Conservation (phyloP, 37 sponge, comb jelly and placozoan species). For the Lycopodina hypogea region DNA sequence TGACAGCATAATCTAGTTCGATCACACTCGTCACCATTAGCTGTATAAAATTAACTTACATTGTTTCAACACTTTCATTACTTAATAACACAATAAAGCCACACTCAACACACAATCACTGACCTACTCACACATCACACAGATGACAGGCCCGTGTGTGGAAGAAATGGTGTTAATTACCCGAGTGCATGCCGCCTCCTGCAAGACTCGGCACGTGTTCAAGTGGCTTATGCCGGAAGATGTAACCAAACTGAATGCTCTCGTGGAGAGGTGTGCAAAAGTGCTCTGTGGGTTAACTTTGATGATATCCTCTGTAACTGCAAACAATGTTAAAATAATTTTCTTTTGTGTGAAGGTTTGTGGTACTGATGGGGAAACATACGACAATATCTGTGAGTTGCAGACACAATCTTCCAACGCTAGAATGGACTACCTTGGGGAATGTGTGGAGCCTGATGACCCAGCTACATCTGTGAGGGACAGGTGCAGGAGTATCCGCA, state of each 20-base stretch:
- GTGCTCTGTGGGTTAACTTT: too few relatives aligned
- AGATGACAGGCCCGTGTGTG: neutral
- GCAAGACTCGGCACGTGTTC: neutral
- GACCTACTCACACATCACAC: neutral
- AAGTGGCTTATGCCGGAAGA: neutral
- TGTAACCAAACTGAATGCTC: neutral
- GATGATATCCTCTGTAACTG: too few relatives aligned
- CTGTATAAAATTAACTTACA: too few relatives aligned
- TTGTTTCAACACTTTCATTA: too few relatives aligned
- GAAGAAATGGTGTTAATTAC: neutral
- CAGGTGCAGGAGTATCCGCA: neutral
- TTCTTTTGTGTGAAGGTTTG: neutral
- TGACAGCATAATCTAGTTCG: too few relatives aligned
- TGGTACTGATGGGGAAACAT: conserved; percentile 4
- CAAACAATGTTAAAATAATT: neutral
- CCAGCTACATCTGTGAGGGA: neutral
- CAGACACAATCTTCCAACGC: neutral
- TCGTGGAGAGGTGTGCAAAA: neutral
- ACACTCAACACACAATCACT: neutral
- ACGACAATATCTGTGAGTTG: neutral
- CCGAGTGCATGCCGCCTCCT: neutral
- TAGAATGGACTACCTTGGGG: neutral
- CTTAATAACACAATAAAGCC: too few relatives aligned
- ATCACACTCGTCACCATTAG: too few relatives aligned
- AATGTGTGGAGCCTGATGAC: neutral